Percentiles rank a stretch among this genome's conserved stretches.
Evolutionary conservation across 2,888 invertebrate species (phyloP).

Genomic region (Rhamnusium bicolor): DNA sequence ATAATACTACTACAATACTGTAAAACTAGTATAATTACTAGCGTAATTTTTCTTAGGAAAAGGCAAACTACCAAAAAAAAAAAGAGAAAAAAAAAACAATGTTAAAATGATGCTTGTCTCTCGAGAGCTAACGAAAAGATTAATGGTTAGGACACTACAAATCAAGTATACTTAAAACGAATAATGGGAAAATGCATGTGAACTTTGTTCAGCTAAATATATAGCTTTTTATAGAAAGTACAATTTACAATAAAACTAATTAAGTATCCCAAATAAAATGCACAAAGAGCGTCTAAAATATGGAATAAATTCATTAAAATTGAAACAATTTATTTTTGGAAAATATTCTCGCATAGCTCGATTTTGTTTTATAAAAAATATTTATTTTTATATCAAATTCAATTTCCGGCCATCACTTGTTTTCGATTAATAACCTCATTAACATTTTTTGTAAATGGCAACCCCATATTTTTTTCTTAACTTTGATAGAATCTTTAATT

Average conservation of each 20-base stretch:
- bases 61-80: not conserved
- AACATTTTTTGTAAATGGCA: no score
- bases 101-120: slow-evolving; percentile 7
- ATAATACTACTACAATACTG: not conserved
- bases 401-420: no score
- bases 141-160: slow-evolving; percentile 1
- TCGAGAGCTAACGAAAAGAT: slow-evolving; percentile 8
- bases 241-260: not conserved
- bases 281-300: no score
- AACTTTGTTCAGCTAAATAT: not conserved
- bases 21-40: not conserved
- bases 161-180: not conserved
- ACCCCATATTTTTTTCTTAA: no score
- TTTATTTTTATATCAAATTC: no score
- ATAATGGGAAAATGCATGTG: not conserved
- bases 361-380: no score
- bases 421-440: no score
- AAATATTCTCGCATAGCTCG: no score
- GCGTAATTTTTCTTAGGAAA: not conserved
- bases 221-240: not conserved
- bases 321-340: no score
- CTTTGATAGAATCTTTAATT: no score
- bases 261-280: no score
- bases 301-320: no score
- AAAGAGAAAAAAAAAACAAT: slow-evolving; percentile 6